phyloP scores from a whole-genome alignment of 1,140 invertebrate species.

The Drosophila nigromelanica region DNA sequence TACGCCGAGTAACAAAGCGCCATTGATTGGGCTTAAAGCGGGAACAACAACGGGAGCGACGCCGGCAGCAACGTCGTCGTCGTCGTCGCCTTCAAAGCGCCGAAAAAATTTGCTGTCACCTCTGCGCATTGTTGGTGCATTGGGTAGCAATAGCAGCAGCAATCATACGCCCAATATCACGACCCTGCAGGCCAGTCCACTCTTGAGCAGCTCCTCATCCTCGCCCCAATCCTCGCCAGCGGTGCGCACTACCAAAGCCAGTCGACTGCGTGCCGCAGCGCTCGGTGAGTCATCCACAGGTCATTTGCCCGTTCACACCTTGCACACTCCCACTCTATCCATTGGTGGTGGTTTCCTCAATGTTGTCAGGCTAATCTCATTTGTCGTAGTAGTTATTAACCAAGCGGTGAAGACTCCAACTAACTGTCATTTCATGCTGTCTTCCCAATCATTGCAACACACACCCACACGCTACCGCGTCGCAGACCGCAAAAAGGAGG shows the following conservation, averaged over 20 bases:
- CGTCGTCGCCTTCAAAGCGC: conserved; percentile 56
- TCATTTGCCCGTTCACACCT: not conserved
- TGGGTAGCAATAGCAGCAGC: conserved; percentile 19
- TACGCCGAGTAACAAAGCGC: conserved; percentile 61
- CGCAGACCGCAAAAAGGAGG: conserved; percentile 77
- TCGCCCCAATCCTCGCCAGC: conserved; percentile 67
- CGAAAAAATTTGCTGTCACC: conserved; percentile 75
- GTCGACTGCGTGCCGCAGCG: conserved; percentile 88
- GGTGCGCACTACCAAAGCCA: conserved; percentile 89
- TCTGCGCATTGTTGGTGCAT: conserved; percentile 44
- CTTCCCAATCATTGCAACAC: conserved; percentile 9
- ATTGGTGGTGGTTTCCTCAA: not conserved
- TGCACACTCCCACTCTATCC: not conserved
- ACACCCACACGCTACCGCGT: not conserved
- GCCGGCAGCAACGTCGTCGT: conserved; percentile 24
- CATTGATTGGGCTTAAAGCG: conserved; percentile 63
- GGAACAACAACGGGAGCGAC: conserved; percentile 25
- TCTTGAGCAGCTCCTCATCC: conserved; percentile 63
- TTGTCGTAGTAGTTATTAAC: conserved; percentile 21
- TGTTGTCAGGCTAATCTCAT: not conserved
- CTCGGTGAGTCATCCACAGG: conserved; percentile 73
- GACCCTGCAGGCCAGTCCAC: conserved; percentile 57
- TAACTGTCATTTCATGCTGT: conserved; percentile 49
- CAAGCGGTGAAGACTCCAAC: conserved; percentile 20
- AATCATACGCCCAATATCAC: conserved; percentile 16